A percentile compares a stretch with the other conserved stretches of the same genome.
phyloP scores from a whole-genome alignment of 2,888 invertebrate genomes.

The Antheraea assamensis region DNA sequence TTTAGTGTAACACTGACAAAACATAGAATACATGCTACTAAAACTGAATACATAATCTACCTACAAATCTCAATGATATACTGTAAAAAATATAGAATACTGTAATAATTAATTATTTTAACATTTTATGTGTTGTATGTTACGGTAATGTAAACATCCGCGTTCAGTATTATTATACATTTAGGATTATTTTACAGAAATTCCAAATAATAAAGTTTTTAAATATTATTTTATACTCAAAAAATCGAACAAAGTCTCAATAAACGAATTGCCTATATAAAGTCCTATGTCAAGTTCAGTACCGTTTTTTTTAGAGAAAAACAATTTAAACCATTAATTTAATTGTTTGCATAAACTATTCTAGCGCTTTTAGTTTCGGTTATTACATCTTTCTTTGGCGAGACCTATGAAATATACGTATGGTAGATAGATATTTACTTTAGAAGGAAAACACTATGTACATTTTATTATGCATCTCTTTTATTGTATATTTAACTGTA shows the following conservation, averaged over 20 bases:
- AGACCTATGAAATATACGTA: constrained; percentile 76
- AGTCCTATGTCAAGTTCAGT: not conserved
- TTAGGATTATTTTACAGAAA: not conserved
- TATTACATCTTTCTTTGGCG: constrained; percentile 79
- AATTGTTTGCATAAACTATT: constrained; percentile 44
- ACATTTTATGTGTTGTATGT: not conserved
- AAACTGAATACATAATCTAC: not conserved
- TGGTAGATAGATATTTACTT: constrained; percentile 73
- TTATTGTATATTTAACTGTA: not conserved
- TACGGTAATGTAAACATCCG: not conserved
- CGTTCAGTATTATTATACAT: not conserved
- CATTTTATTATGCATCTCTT: not conserved
- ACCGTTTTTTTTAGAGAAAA: not conserved
- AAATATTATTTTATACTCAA: not conserved
- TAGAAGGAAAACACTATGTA: constrained; percentile 75
- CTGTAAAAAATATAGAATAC: not conserved
- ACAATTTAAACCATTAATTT: constrained; percentile 19
- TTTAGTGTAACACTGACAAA: not conserved
- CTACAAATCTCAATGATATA: not conserved
- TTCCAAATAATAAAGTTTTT: not conserved
- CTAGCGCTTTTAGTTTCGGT: constrained; percentile 72
- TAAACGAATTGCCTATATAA: not conserved
- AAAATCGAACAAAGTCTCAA: not conserved
- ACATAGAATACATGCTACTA: not conserved
- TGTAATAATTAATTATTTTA: constrained; percentile 7